Percentiles rank a stretch among this genome's conserved stretches.
These are phyloP conservation scores for Philaethria dido DNA, from an alignment of 2,888 invertebrate genomes.

Conservation along the genomic window DNA sequence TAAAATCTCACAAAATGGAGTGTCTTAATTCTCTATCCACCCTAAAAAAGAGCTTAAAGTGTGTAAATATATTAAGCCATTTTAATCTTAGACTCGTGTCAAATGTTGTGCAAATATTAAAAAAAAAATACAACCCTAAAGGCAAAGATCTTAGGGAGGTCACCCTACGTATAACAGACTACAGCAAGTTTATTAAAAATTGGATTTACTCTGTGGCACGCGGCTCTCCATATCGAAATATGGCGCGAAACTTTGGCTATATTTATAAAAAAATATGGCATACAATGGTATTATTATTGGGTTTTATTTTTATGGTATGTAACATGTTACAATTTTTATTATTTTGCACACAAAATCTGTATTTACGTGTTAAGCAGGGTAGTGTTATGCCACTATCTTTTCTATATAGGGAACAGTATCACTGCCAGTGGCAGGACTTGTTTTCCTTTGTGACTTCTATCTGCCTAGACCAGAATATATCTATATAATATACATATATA, in stretches of 20 bases:
- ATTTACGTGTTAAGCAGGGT: no score
- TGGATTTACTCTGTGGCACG: constrained; percentile 63
- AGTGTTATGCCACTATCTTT: no score
- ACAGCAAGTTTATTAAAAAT: constrained; percentile 74
- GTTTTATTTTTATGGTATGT: constrained; percentile 21
- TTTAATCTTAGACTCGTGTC: neutral
- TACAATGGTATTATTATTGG: constrained; percentile 16
- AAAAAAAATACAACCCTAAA: neutral
- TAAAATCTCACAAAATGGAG: no score
- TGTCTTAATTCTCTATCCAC: no score
- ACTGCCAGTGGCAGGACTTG: no score
- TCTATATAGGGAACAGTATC: no score
- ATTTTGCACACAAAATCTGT: no score
- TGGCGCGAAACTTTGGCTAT: constrained; percentile 31
- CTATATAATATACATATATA: no score
- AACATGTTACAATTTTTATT: neutral
- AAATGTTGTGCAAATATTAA: neutral
- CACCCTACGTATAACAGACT: constrained; percentile 42
- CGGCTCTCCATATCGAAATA: constrained; percentile 55
- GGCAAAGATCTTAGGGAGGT: constrained; percentile 8
- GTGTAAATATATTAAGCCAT: neutral
- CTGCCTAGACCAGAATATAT: no score
- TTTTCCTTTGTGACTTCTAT: no score
- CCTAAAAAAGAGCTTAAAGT: no score
- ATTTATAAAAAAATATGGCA: constrained; percentile 18